These are phyloP conservation scores for Pyrrhia umbra DNA, from an alignment of 2,888 invertebrate genomes.

Conservation along the genomic window DNA sequence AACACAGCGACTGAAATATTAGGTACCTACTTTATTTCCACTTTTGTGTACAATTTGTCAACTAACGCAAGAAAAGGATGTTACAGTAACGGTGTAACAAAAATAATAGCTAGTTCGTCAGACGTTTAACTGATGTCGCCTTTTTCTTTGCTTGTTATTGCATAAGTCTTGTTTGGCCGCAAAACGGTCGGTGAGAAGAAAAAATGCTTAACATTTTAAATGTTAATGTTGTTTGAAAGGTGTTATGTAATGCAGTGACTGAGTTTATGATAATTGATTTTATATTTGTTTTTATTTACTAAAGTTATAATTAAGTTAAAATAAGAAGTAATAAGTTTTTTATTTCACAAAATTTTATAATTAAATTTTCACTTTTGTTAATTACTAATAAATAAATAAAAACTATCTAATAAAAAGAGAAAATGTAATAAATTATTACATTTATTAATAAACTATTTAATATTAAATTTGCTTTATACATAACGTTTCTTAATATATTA, in stretches of 20 bases:
- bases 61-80: conserved; percentile 16
- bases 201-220: conserved; percentile 29
- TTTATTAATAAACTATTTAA: too few relatives aligned
- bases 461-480: too few relatives aligned
- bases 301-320: too few relatives aligned
- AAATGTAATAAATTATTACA: too few relatives aligned
- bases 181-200: conserved; percentile 20
- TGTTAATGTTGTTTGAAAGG: conserved; percentile 49
- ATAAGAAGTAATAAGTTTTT: too few relatives aligned
- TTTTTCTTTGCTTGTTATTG: conserved; percentile 34
- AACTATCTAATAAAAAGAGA: too few relatives aligned
- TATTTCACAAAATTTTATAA: too few relatives aligned
- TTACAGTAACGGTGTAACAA: conserved; percentile 19
- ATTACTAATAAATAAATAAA: too few relatives aligned
- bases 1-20: conserved; percentile 22
- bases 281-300: conserved; percentile 35
- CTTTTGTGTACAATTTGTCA: conserved; percentile 28
- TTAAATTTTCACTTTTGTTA: too few relatives aligned
- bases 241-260: conserved; percentile 40
- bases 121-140: conserved; percentile 16
- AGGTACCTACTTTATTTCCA: conserved; percentile 9
- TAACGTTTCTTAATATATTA: too few relatives aligned
- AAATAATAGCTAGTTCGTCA: conserved; percentile 28
- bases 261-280: conserved; percentile 29
- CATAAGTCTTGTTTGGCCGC: conserved; percentile 37